A percentile compares a stretch with the other conserved stretches of the same genome.
Evolutionary conservation across 2,113 vertebrate species (phyloP).

Genomic region (Eleginops maclovinus): DNA sequence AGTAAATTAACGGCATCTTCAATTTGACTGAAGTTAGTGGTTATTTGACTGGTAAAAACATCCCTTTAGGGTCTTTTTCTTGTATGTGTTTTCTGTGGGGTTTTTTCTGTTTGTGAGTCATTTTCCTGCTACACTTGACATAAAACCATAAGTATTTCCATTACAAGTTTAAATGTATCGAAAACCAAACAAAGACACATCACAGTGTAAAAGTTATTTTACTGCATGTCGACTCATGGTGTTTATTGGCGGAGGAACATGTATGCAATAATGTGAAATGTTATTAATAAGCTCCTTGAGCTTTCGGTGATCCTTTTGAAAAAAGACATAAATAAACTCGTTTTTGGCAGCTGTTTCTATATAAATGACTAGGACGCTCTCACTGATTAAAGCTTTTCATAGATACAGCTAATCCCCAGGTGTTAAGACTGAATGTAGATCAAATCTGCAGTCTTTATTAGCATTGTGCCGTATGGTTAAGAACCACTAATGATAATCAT

Average conservation of each 20-base stretch:
- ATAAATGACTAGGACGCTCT: background rate
- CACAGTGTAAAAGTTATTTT: background rate
- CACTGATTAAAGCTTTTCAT: conserved; percentile 1
- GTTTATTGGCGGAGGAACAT: background rate
- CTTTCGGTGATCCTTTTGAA: too few species aligned
- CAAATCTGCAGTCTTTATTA: conserved; percentile 1
- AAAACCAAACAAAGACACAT: too few species aligned
- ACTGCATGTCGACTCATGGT: background rate
- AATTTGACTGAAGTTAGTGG: too few species aligned
- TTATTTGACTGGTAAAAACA: too few species aligned
- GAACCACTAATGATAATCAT: background rate
- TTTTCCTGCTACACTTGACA: conserved; percentile 10
- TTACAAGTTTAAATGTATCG: too few species aligned
- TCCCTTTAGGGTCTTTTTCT: too few species aligned
- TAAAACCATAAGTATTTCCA: conserved; percentile 7
- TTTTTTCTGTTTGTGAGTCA: conserved; percentile 9
- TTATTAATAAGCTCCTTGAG: too few species aligned
- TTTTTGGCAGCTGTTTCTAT: background rate
- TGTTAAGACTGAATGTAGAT: conserved; percentile 1
- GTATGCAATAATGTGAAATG: conserved; percentile 18
- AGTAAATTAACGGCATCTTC: too few species aligned
- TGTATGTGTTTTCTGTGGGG: background rate
- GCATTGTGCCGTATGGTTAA: background rate
- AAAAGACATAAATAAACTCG: too few species aligned
- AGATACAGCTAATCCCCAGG: background rate